Percentiles rank a stretch among this genome's conserved stretches.
These are phyloP conservation scores for Mythimna albipuncta DNA, from an alignment of 2,888 invertebrate species.

Conservation along the genomic window DNA sequence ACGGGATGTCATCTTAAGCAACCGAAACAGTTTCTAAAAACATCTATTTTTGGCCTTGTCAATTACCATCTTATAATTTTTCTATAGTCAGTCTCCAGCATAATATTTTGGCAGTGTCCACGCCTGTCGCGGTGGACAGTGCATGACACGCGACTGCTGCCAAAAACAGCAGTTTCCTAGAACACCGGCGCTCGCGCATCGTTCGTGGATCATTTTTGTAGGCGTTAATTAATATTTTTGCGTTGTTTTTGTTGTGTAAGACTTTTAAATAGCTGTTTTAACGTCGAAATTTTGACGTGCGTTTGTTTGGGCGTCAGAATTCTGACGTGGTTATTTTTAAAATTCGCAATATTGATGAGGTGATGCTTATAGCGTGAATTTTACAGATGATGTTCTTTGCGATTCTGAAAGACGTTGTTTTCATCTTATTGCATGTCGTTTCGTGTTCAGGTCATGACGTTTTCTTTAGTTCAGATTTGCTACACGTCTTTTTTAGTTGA, in stretches of 20 bases:
- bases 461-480: not conserved
- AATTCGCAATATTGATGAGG: conserved; percentile 23
- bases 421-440: not conserved
- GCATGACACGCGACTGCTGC: conserved; percentile 46
- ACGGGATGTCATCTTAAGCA: conserved; percentile 40
- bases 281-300: conserved; percentile 34
- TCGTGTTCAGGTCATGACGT: not conserved
- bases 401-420: conserved; percentile 7
- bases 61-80: conserved; percentile 59
- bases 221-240: conserved; percentile 64
- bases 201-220: conserved; percentile 44
- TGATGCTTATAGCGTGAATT: conserved; percentile 8
- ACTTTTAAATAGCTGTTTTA: conserved; percentile 57
- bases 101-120: conserved; percentile 56
- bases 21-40: conserved; percentile 21
- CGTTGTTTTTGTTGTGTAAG: conserved; percentile 51
- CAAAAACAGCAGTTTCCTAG: conserved; percentile 54
- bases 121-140: conserved; percentile 44
- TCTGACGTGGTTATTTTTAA: conserved; percentile 41
- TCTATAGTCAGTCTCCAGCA: conserved; percentile 53
- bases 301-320: conserved; percentile 35
- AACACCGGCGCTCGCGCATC: conserved; percentile 52
- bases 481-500: not conserved
- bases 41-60: conserved; percentile 55
- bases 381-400: not conserved